phyloP scores from a whole-genome alignment of 2,113 vertebrate genomes.

The Neogale vison region DNA sequence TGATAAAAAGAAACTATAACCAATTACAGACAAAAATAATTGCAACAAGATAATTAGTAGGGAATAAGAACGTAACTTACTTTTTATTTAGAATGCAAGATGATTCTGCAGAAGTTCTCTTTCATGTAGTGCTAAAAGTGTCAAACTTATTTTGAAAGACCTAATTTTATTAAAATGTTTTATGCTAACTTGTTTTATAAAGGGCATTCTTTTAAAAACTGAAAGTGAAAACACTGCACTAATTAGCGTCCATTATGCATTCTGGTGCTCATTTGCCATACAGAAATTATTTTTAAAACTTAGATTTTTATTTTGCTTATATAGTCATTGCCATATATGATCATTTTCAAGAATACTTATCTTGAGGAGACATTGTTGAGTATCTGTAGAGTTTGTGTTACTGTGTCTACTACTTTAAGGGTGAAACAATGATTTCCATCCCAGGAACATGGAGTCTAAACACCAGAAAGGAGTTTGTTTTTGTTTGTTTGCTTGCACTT shows the following conservation, averaged over 20 bases:
- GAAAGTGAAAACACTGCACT: background rate
- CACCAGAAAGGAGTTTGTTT: background rate
- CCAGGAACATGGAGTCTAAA: background rate
- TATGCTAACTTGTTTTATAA: background rate
- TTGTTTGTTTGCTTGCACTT: background rate
- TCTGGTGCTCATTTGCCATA: background rate
- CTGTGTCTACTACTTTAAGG: background rate
- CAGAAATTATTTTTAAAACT: background rate
- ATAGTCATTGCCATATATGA: background rate
- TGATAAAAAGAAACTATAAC: background rate
- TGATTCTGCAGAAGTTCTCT: background rate
- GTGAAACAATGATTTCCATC: background rate
- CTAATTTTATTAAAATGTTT: slow-evolving; percentile 3
- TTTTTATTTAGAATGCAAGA: background rate
- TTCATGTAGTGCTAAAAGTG: background rate
- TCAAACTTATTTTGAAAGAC: background rate
- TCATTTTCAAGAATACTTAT: background rate
- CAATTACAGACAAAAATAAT: background rate
- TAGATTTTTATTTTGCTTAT: background rate
- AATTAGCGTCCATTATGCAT: background rate
- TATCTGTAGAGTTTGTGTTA: background rate
- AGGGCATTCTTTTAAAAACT: background rate
- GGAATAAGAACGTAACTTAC: background rate
- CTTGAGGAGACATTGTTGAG: background rate
- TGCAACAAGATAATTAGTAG: background rate